Percentiles rank a stretch among this genome's conserved stretches.
phyloP scores from a whole-genome alignment of 2,113 vertebrate genomes.

The Nicator chloris region DNA sequence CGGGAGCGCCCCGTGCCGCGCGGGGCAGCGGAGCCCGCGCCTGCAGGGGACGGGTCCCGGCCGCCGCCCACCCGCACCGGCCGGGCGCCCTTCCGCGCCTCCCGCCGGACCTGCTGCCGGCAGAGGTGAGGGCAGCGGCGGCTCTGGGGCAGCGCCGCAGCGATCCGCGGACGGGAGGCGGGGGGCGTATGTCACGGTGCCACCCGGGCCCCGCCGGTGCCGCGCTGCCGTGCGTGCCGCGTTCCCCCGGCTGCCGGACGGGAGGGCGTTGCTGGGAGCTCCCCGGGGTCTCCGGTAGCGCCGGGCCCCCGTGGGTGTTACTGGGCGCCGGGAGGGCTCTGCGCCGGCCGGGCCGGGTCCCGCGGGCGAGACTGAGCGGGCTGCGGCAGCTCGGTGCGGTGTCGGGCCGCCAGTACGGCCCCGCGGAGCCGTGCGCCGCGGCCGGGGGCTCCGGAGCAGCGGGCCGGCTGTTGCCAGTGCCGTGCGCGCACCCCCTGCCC shows the following conservation, averaged over 20 bases:
- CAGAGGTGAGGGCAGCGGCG: not conserved
- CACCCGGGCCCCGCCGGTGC: not conserved
- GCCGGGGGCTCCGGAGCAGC: fast-evolving
- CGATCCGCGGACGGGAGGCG: not conserved
- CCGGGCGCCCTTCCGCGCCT: not conserved
- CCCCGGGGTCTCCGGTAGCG: too few relatives aligned
- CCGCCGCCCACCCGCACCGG: too few relatives aligned
- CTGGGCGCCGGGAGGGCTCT: not conserved
- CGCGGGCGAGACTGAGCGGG: not conserved
- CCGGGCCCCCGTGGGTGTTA: not conserved
- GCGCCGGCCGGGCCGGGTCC: too few relatives aligned
- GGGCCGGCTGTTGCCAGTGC: fast-evolving
- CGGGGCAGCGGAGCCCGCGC: too few relatives aligned
- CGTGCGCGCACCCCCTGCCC: not conserved
- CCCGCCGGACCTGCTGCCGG: not conserved
- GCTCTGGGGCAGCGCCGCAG: not conserved
- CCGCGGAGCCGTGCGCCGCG: not conserved
- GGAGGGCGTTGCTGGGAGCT: not conserved
- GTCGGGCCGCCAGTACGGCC: not conserved
- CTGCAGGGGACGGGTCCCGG: not conserved
- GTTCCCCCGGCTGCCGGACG: not conserved
- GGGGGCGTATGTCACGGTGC: not conserved
- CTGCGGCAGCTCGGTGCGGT: not conserved
- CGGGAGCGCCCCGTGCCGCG: too few relatives aligned
- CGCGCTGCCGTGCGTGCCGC: not conserved